Base-by-base conservation (phyloP, 2,888 invertebrate genomes). In the Parascotia fuliginaria region DNA sequence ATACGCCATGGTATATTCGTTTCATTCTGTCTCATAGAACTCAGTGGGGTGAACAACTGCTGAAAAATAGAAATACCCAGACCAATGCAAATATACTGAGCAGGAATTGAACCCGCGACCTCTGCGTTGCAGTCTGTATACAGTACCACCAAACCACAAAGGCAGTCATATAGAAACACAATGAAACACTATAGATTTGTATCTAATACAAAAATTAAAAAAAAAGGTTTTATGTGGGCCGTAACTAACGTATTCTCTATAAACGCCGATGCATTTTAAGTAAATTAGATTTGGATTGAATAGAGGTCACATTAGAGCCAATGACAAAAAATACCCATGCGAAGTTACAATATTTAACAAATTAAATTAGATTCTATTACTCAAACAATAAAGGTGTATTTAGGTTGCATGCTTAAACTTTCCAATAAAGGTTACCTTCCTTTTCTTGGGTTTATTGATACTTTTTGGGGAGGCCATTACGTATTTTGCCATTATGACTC, bases 241-340 rank as follows among this genome's bases (percentile, higher is more conserved):
- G 38, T 41, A 34, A 45, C 55, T 52, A 55, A 62, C 22, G 43
- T 45, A 62, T 60, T 59, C 50, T 49, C 46, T 55, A 52, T 56
- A 49, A 51, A 33, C 42, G 46, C 57, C 48, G 39, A 41, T 55
- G 46, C 39, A 48, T 57, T 50, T 42, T 45, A 48, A 48, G 49
- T 48, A 60, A 62, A 68, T 63, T 64, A 63, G 57, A 58, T 68
- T 61, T 57, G 42, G 42, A 49, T 48, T 40, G 56, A 57, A 68
- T 52, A 51, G 59, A n/a, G 50, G 54, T 38, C 48, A 47, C 36
- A 42, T 46, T 39, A 46, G 42, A 55, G 38, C 47, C 45, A 51
- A 45, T 43, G 53, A 34, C 54, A 46, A 52, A 57, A 56, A 56
- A 57, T 51, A 58, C 47, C 41, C 44, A 34, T 36, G 48, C 49